Evolutionary conservation across 2,113 vertebrate genomes (phyloP).

Genomic region (Leuciscus idus): DNA sequence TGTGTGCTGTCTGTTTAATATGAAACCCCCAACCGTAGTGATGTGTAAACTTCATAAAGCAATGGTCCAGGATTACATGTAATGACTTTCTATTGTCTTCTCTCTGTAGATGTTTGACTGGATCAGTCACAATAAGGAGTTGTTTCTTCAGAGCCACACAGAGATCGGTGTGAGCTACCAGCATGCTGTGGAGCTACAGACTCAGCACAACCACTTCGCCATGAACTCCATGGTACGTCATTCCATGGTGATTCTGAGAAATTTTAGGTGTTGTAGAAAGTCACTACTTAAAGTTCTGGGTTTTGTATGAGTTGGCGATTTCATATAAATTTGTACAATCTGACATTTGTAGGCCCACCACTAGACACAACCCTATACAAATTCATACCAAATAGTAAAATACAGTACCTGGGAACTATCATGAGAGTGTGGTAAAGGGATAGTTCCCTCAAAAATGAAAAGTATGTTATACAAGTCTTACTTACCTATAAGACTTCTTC

Average conservation of each 20-base stretch:
- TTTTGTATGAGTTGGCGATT: background rate
- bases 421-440: background rate
- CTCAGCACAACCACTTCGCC: constrained; percentile 98
- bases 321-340: background rate
- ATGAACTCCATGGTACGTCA: constrained; percentile 98
- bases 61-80: background rate
- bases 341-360: no score
- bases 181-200: constrained; percentile 95
- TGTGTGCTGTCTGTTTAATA: constrained; percentile 9
- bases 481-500: background rate
- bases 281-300: background rate
- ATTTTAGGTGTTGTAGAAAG: background rate
- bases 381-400: background rate
- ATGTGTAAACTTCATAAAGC: background rate
- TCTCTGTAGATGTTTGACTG: constrained; percentile 94
- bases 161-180: constrained; percentile 96
- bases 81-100: background rate
- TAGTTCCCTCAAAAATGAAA: background rate
- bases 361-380: no score
- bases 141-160: constrained; percentile 97
- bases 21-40: background rate
- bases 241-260: background rate
- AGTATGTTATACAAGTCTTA: background rate
- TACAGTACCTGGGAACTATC: background rate
- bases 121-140: constrained; percentile 98